Percentiles rank a stretch among this genome's conserved stretches.
Evolutionary conservation across 2,797 vertebrate genomes (phyloP).

Genomic region (Odontamblyopus rebecca): DNA sequence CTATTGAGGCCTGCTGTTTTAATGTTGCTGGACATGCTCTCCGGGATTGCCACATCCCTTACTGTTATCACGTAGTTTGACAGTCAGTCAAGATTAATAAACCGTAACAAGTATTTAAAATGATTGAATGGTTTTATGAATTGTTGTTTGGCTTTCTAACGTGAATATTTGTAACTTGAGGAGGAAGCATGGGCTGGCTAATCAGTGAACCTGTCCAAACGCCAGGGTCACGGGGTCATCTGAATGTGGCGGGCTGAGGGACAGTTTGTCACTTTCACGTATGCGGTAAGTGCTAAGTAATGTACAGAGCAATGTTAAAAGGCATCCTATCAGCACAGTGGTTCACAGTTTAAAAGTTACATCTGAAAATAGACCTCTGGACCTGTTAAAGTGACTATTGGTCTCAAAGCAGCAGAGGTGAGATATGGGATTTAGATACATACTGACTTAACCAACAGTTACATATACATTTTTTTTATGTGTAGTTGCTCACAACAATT

Average conservation of each 20-base stretch:
- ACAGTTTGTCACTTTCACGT: constrained; percentile 58
- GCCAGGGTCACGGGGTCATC: constrained; percentile 48
- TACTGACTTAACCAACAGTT: background rate
- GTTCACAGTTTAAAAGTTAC: constrained; percentile 6
- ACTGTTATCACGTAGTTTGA: constrained; percentile 86
- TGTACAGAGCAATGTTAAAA: constrained; percentile 15
- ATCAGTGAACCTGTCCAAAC: constrained; percentile 32
- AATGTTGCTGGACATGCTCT: constrained; percentile 91
- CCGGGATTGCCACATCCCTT: constrained; percentile 82
- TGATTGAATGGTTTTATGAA: constrained; percentile 60
- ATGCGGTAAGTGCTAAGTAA: constrained; percentile 41
- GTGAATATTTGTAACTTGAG: constrained; percentile 6
- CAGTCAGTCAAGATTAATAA: constrained; percentile 81
- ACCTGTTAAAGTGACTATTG: constrained; percentile 8
- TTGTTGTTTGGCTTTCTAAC: constrained; percentile 11
- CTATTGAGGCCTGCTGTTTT: constrained; percentile 93
- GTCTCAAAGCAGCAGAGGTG: background rate
- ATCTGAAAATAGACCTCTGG: constrained; percentile 10
- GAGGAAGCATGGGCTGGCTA: constrained; percentile 25
- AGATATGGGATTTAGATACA: background rate
- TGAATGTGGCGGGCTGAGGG: constrained; percentile 36
- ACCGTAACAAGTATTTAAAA: constrained; percentile 76
- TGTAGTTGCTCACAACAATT: background rate
- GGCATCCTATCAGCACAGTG: constrained; percentile 13
- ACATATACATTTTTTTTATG: background rate